Conservation (phyloP, 2,797 vertebrate genomes). For the Chelidonichthys spinosus region DNA sequence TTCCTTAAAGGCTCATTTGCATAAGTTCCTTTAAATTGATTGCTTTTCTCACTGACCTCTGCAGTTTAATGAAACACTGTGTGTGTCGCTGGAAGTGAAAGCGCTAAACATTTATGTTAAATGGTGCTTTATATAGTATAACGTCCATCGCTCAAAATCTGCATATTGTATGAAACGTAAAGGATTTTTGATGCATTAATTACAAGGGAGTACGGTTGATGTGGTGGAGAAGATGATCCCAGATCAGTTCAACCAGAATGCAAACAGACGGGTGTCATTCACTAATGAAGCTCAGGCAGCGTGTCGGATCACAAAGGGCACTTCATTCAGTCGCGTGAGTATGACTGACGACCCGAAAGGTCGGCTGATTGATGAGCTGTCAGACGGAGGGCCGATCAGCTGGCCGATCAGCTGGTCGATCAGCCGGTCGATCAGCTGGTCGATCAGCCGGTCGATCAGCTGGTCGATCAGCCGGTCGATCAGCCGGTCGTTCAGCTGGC, state of each 20-base stretch:
- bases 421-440: no score
- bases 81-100: neutral
- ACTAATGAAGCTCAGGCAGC: neutral
- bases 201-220: neutral
- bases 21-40: slow-evolving; percentile 31
- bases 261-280: neutral
- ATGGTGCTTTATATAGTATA: neutral
- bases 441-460: no score
- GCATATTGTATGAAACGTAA: neutral
- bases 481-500: neutral
- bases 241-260: neutral
- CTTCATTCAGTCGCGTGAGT: slow-evolving; percentile 23
- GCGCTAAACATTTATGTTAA: slow-evolving; percentile 22
- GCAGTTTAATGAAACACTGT: slow-evolving; percentile 27
- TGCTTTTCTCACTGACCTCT: slow-evolving; percentile 37
- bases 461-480: no score
- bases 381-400: slow-evolving; percentile 5
- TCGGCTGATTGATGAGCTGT: slow-evolving; percentile 38
- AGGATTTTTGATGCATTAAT: neutral
- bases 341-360: slow-evolving; percentile 36
- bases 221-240: neutral
- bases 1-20: slow-evolving; percentile 30
- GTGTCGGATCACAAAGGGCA: slow-evolving; percentile 3
- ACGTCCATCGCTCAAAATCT: slow-evolving; percentile 8
- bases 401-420: no score